phyloP scores from a whole-genome alignment of 1,140 invertebrate genomes.

The Dufourea novaeangliae region DNA sequence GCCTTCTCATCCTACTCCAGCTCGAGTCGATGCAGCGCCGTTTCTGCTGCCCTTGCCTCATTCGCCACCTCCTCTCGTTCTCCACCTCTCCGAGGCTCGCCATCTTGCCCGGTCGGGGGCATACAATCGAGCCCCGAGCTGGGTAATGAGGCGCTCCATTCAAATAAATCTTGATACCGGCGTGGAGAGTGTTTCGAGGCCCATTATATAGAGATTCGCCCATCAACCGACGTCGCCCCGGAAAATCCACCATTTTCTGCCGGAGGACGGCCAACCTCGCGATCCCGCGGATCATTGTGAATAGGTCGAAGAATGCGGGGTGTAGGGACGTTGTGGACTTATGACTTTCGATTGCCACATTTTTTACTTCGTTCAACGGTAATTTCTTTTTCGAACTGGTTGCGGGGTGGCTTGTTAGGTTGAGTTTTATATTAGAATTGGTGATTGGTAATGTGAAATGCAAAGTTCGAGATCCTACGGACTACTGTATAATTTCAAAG shows the following conservation, averaged over 20 bases:
- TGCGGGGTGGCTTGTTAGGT: no score
- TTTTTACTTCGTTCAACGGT: not conserved
- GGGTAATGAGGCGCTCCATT: constrained; percentile 80
- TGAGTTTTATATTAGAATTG: no score
- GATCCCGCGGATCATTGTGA: not conserved
- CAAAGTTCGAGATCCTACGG: no score
- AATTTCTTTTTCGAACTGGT: not conserved
- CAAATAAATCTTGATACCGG: constrained; percentile 80
- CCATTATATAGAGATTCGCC: constrained; percentile 69
- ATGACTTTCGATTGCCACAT: not conserved
- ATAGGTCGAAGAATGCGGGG: not conserved
- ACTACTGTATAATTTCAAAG: no score
- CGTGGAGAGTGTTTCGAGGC: constrained; percentile 69
- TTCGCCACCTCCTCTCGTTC: constrained; percentile 36
- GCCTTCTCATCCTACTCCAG: not conserved
- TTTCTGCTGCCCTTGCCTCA: constrained; percentile 38
- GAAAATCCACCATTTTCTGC: constrained; percentile 65
- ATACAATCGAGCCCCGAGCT: constrained; percentile 75
- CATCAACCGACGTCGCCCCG: constrained; percentile 52
- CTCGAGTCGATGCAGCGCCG: constrained; percentile 29
- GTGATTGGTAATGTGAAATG: no score
- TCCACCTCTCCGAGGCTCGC: constrained; percentile 31
- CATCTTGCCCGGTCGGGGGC: constrained; percentile 60
- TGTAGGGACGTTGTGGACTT: not conserved
- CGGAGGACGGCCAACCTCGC: not conserved